Evolutionary conservation across 2,113 vertebrate species (phyloP).

Genomic region (Vombatus ursinus): DNA sequence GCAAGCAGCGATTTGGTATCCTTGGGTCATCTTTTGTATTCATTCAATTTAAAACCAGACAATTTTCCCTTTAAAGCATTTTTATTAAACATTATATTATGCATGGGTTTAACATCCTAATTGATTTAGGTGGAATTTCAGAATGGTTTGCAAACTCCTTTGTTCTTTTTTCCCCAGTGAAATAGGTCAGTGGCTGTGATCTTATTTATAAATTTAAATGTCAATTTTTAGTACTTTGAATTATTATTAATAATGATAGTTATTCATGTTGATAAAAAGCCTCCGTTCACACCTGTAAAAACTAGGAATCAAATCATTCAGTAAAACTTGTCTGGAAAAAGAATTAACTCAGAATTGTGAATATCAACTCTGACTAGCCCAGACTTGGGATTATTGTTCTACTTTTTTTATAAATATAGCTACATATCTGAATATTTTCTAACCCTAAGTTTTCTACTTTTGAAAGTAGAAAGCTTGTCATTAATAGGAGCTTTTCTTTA

Average conservation of each 20-base stretch:
- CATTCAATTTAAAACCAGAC: conserved; percentile 70
- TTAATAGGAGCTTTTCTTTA: not conserved
- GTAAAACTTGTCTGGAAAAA: conserved; percentile 53
- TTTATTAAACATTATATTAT: conserved; percentile 78
- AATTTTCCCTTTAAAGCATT: conserved; percentile 71
- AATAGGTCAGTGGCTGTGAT: conserved; percentile 59
- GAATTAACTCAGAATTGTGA: conserved; percentile 35
- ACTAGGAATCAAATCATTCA: conserved; percentile 48
- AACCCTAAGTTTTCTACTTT: conserved; percentile 26
- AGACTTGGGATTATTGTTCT: not conserved
- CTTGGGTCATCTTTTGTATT: conserved; percentile 67
- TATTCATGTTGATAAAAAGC: conserved; percentile 69
- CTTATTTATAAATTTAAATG: conserved; percentile 69
- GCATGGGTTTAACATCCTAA: conserved; percentile 70
- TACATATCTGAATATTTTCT: not conserved
- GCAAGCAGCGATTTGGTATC: conserved; percentile 46
- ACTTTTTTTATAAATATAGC: not conserved
- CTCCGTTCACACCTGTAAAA: conserved; percentile 52
- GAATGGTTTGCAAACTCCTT: conserved; percentile 59
- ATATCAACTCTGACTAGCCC: not conserved
- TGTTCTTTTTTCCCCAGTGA: conserved; percentile 64
- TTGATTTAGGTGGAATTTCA: conserved; percentile 73
- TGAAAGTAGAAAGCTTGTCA: conserved; percentile 1
- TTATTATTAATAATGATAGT: conserved; percentile 78
- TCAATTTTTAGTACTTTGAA: conserved; percentile 55